Base-by-base conservation (phyloP, 92 coral and sea anemone species). In the Phenganax subtilis region DNA sequence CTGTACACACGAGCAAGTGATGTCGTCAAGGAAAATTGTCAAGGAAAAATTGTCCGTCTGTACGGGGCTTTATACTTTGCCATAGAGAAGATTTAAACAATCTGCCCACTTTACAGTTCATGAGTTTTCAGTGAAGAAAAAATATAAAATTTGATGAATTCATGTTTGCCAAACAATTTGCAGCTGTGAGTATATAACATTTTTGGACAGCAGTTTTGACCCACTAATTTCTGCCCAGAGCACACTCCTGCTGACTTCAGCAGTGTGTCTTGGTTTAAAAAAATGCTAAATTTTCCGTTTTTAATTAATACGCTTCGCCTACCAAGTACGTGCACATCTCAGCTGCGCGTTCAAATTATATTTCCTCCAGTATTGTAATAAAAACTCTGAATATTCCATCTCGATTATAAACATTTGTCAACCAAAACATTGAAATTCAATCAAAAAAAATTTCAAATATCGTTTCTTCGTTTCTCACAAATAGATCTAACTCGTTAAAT, bases 401-500 rank as follows among this genome's bases (percentile, higher is more conserved):
- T 1, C 65, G n/a, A 59, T 59, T 59, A 3, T 7, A 59, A 59
- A 25, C 65, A 59, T 59, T 1, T 59, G 65, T 14, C 27, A 14
- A 14, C n/a, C 31, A 17, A 68, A 71, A 71, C 55, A 47, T 54
- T 20, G 54, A 52, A 73, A 12, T 31, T 11, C 11, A 7, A 73
- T 25, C 77, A 55, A 51, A 55, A 52, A 78, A 78, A 77, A 64
- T 51, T 63, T 20, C 20, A 31, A 59, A 17, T 77, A 51, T 29
- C 53, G 47, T 79, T 79, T 63, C 56, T 37, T 79, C 83, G 69
- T 79, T 78, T 63, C n/a, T 30, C 29, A 53, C 73, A 79, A 63
- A 63, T 79, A 79, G 83, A 79, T 63, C 83, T 44, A 51, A 51
- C 27, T 61, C 74, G 44, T 79, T 79, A 62, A 79, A 79, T 79